Conservation (phyloP, 2,888 invertebrate species). For the Agelastica alni region DNA sequence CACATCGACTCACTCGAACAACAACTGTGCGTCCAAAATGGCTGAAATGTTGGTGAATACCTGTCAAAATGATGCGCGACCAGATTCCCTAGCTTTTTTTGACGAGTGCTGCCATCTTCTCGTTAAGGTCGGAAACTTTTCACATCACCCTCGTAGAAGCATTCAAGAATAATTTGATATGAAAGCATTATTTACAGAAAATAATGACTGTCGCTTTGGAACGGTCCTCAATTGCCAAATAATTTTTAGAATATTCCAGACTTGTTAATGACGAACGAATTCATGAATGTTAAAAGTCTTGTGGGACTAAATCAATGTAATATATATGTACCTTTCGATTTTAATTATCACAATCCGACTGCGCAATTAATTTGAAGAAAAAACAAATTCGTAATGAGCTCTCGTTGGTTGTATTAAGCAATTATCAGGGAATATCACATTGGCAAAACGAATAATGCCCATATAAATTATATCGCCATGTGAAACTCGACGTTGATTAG, state of each 20-base stretch:
- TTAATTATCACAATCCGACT: constrained; percentile 1
- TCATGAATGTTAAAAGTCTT: neutral
- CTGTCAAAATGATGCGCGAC: too few species aligned
- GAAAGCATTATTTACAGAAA: too few species aligned
- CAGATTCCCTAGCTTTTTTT: too few species aligned
- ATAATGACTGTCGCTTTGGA: too few species aligned
- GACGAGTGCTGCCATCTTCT: too few species aligned
- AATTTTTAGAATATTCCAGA: neutral
- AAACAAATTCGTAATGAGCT: constrained; percentile 9
- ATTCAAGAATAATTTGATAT: too few species aligned
- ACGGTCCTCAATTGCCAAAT: too few species aligned
- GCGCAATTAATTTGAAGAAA: constrained; percentile 11
- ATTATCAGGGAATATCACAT: constrained; percentile 11
- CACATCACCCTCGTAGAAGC: too few species aligned
- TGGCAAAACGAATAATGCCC: constrained; percentile 13
- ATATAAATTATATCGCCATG: constrained; percentile 24
- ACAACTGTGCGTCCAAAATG: too few species aligned
- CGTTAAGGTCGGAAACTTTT: too few species aligned
- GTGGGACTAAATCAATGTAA: neutral
- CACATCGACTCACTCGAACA: too few species aligned
- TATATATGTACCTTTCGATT: neutral
- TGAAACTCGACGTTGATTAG: constrained; percentile 25
- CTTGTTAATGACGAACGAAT: neutral
- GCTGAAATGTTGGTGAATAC: too few species aligned
- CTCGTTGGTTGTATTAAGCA: constrained; percentile 12